Percentiles rank a stretch among this genome's conserved stretches.
Conservation (phyloP, 2,797 vertebrate species). For the Pseudocheirus occidentalis region DNA sequence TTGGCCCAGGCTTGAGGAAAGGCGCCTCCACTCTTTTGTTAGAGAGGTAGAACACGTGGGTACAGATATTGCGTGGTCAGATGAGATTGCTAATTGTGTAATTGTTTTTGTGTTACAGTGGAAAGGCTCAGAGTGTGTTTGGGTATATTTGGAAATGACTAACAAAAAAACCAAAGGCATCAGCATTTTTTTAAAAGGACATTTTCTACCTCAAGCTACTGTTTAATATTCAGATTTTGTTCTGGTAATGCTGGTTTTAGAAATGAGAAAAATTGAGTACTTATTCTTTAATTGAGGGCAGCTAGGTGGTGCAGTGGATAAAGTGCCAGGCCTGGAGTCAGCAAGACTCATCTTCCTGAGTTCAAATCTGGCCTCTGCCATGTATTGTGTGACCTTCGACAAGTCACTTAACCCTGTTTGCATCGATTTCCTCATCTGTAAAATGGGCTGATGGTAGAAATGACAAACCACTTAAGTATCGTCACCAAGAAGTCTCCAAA, state of each 20-base stretch:
- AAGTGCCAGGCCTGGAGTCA: not conserved
- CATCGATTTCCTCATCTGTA: not conserved
- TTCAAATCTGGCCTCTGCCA: not conserved
- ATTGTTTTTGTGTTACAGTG: not conserved
- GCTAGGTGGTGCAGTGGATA: not conserved
- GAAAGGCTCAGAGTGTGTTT: not conserved
- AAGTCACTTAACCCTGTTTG: not conserved
- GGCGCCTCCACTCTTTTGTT: not conserved
- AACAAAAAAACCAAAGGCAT: not conserved
- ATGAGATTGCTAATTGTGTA: not conserved
- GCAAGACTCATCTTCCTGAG: not conserved
- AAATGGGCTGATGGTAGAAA: not conserved
- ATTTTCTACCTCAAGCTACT: conserved; percentile 2
- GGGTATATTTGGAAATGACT: not conserved
- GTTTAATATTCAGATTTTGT: conserved; percentile 9
- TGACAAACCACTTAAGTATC: not conserved
- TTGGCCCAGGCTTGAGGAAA: not conserved
- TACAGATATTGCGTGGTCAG: not conserved
- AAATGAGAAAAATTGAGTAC: not conserved
- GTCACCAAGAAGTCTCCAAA: not conserved
- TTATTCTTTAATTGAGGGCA: not conserved
- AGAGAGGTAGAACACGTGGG: not conserved
- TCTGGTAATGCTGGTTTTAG: conserved; percentile 16
- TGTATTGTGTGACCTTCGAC: not conserved
- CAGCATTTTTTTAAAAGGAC: not conserved